Evolutionary conservation across 2,797 vertebrate genomes (phyloP).

Genomic region (Brachyrhaphis roseni): DNA sequence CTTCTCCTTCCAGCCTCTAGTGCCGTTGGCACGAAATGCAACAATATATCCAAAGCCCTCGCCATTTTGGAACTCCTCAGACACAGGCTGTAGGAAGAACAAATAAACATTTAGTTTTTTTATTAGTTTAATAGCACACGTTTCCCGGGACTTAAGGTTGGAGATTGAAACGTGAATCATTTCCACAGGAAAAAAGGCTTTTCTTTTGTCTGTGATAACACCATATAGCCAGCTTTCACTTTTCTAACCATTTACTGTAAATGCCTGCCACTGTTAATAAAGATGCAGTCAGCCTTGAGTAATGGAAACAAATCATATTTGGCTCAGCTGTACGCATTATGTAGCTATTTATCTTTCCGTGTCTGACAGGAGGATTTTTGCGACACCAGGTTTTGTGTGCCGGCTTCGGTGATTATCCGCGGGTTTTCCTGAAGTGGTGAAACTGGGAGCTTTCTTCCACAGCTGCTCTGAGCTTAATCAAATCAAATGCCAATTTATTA

Average conservation of each 20-base stretch:
- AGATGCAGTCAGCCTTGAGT: conserved; percentile 59
- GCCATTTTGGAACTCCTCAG: conserved; percentile 97
- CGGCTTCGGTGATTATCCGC: conserved; percentile 40
- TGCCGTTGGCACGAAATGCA: conserved; percentile 95
- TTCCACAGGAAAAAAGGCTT: conserved; percentile 29
- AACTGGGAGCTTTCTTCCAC: conserved; percentile 64
- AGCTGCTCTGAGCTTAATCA: conserved; percentile 76
- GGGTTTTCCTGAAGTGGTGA: conserved; percentile 55
- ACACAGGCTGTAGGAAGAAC: conserved; percentile 86
- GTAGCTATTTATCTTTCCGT: conserved; percentile 60
- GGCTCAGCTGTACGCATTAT: conserved; percentile 57
- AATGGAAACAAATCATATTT: conserved; percentile 72
- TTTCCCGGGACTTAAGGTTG: neutral
- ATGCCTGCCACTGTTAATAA: conserved; percentile 66
- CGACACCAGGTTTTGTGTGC: conserved; percentile 37
- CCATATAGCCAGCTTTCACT: conserved; percentile 40
- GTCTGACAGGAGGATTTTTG: conserved; percentile 54
- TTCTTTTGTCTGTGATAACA: conserved; percentile 25
- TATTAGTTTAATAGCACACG: conserved; percentile 5
- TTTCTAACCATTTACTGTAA: conserved; percentile 37
- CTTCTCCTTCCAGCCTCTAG: conserved; percentile 96
- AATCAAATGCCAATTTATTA: conserved; percentile 81
- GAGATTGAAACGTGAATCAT: conserved; percentile 25
- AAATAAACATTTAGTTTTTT: neutral
- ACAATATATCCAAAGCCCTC: conserved; percentile 98